These are phyloP conservation scores for Paramisgurnus dabryanus DNA, from an alignment of 2,113 vertebrate species.

Conservation along the genomic window DNA sequence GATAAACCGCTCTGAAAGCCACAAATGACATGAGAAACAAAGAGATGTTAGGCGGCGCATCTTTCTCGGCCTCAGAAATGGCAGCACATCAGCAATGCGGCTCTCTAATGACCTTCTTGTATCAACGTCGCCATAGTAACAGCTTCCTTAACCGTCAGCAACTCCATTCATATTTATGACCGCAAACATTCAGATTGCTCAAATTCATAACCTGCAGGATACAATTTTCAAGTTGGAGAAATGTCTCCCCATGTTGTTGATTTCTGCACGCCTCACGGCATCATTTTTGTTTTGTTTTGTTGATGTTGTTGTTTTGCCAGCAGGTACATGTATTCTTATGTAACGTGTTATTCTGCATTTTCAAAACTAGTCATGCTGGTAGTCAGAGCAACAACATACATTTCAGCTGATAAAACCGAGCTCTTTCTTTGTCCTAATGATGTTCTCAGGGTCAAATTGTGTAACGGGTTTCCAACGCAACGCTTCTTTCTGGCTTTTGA, in stretches of 20 bases:
- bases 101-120: slow-evolving; percentile 59
- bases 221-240: slow-evolving; percentile 10
- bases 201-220: background rate
- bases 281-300: background rate
- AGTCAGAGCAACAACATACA: background rate
- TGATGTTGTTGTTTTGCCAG: slow-evolving; percentile 47
- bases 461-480: slow-evolving; percentile 17
- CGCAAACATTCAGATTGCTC: slow-evolving; percentile 23
- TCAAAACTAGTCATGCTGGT: slow-evolving; percentile 4
- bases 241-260: background rate
- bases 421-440: slow-evolving; percentile 2
- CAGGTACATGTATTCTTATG: slow-evolving; percentile 41
- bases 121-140: slow-evolving; percentile 69
- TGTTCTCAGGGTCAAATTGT: slow-evolving; percentile 6
- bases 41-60: slow-evolving; percentile 17
- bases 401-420: background rate
- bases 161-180: slow-evolving; percentile 58
- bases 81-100: slow-evolving; percentile 43
- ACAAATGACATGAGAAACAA: slow-evolving; percentile 18
- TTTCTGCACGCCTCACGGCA: background rate
- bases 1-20: slow-evolving; percentile 32
- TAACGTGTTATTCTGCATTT: slow-evolving; percentile 43
- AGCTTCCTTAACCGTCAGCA: slow-evolving; percentile 49
- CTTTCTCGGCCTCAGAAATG: slow-evolving; percentile 2
- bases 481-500: background rate